Conservation (phyloP, 2,113 vertebrate species). For the Nothobranchius furzeri region DNA sequence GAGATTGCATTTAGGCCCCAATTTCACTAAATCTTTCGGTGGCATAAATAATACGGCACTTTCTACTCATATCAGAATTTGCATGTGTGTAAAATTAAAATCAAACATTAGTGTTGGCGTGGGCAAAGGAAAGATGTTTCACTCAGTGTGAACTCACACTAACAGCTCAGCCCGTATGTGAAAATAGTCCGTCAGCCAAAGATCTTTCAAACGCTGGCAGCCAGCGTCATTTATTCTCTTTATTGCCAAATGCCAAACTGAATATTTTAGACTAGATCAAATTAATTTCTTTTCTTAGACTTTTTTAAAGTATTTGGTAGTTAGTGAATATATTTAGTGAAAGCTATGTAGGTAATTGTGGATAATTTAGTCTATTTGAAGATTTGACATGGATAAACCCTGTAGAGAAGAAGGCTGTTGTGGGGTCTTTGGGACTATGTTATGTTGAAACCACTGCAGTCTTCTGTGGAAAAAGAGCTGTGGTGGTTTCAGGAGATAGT, state of each 20-base stretch:
- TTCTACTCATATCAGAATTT: not conserved
- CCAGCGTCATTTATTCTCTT: not conserved
- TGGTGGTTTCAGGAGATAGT: too few species aligned
- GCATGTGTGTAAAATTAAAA: constrained; percentile 2
- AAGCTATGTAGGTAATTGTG: too few species aligned
- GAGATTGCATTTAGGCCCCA: constrained; percentile 17
- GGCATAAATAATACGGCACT: not conserved
- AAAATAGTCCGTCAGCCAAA: constrained; percentile 28
- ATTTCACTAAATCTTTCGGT: constrained; percentile 24
- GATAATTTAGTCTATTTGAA: too few species aligned
- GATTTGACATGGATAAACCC: too few species aligned
- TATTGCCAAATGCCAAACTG: constrained; percentile 11
- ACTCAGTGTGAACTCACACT: constrained; percentile 31
- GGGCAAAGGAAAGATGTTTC: not conserved
- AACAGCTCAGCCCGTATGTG: constrained; percentile 32
- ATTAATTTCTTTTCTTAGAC: not conserved
- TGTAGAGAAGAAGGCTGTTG: too few species aligned
- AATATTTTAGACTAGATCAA: constrained; percentile 14
- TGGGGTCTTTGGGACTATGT: too few species aligned
- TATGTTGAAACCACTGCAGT: too few species aligned
- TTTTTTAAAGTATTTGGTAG: not conserved
- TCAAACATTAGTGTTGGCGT: constrained; percentile 7
- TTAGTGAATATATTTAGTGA: too few species aligned
- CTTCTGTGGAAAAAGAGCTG: too few species aligned
- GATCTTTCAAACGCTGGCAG: constrained; percentile 24